phyloP scores from a whole-genome alignment of 2,797 vertebrate species.

The Bradypus variegatus region DNA sequence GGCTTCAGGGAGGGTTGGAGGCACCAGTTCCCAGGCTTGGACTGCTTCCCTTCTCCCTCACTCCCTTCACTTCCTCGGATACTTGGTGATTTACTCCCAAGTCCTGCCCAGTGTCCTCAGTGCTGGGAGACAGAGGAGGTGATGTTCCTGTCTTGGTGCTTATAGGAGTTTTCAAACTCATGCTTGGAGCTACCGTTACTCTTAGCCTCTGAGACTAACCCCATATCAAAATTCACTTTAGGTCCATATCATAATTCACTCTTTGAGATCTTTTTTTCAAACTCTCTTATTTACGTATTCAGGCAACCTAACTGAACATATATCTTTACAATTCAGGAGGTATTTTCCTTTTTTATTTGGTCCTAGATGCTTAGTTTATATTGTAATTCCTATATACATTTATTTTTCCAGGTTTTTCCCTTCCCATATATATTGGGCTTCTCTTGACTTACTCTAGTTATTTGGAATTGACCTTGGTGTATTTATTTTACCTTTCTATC shows the following conservation, averaged over 20 bases:
- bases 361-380: not conserved
- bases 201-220: not conserved
- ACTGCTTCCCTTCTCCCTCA: not conserved
- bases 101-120: not conserved
- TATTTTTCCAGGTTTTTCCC: not conserved
- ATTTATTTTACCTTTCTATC: conserved; percentile 3
- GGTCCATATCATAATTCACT: not conserved
- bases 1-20: not conserved
- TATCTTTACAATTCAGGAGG: not conserved
- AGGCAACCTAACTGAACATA: not conserved
- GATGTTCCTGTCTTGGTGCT: not conserved
- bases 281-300: not conserved
- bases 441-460: not conserved
- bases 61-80: not conserved
- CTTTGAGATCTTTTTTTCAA: not conserved
- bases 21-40: not conserved
- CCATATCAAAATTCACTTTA: not conserved
- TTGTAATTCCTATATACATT: not conserved
- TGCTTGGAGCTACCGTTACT: not conserved
- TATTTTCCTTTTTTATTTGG: not conserved
- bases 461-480: not conserved
- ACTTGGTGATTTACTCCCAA: not conserved
- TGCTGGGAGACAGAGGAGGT: not conserved
- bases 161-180: not conserved
- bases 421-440: not conserved